Evolutionary conservation across 2,888 invertebrate genomes (phyloP).

Genomic region (Idaea biselata): DNA sequence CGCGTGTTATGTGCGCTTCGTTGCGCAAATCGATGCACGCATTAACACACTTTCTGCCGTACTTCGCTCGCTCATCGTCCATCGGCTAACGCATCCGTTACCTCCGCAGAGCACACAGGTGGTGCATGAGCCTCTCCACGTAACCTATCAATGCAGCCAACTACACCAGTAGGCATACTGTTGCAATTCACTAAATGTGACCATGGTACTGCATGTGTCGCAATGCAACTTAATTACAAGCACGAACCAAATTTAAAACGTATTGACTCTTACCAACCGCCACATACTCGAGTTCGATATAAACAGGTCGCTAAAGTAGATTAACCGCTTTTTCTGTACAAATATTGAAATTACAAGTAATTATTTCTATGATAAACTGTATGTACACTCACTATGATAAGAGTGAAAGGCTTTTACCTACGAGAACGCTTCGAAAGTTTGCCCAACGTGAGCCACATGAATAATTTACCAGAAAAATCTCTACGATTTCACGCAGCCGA

Average conservation of each 20-base stretch:
- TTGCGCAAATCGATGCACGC: conserved; percentile 60
- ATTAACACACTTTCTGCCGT: conserved; percentile 71
- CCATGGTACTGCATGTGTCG: conserved; percentile 19
- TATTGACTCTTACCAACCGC: neutral
- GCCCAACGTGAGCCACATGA: conserved; percentile 74
- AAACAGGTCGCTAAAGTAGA: neutral
- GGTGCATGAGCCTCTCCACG: conserved; percentile 24
- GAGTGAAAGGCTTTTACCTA: conserved; percentile 75
- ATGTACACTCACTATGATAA: conserved; percentile 57
- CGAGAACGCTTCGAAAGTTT: conserved; percentile 73
- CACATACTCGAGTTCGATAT: neutral
- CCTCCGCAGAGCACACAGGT: conserved; percentile 35
- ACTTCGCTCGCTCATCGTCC: conserved; percentile 26
- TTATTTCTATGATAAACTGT: conserved; percentile 30
- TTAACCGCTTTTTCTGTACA: conserved; percentile 2
- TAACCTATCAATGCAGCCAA: conserved; percentile 16
- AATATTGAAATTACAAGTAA: conserved; percentile 14
- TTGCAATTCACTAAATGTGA: conserved; percentile 21
- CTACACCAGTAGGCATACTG: conserved; percentile 15
- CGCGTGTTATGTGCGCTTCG: conserved; percentile 63
- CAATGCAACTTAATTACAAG: conserved; percentile 7
- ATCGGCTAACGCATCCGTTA: conserved; percentile 64
- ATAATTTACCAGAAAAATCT: conserved; percentile 81
- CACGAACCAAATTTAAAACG: conserved; percentile 8
- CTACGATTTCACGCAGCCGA: conserved; percentile 76